phyloP scores from a whole-genome alignment of 2,113 vertebrate species.

The Stictonetta naevosa region DNA sequence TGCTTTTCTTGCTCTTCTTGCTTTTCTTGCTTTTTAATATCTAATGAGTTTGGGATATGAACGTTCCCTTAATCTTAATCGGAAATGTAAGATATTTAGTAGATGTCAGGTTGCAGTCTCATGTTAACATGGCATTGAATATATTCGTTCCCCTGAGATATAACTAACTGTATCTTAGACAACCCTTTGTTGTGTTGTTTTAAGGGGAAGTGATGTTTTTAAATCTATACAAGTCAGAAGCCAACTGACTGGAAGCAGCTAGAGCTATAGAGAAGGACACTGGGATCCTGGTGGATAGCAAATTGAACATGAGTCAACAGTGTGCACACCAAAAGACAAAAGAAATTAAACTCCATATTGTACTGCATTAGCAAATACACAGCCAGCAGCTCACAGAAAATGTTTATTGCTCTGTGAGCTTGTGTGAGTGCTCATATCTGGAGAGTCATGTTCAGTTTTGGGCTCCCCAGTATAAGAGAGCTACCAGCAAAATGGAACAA shows the following conservation, averaged over 20 bases:
- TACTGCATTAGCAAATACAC: not conserved
- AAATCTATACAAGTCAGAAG: accelerated
- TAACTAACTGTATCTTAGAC: not conserved
- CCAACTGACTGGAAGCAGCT: not conserved
- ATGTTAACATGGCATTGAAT: not conserved
- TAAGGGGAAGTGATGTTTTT: not conserved
- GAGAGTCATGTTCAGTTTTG: accelerated
- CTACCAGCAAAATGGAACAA: not conserved
- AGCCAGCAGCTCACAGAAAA: accelerated
- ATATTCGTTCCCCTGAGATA: not conserved
- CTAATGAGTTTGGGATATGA: not conserved
- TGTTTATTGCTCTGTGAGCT: not conserved
- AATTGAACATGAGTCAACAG: not conserved
- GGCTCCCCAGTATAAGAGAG: not conserved
- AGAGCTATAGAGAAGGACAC: not conserved
- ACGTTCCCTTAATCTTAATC: not conserved
- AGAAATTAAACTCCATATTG: not conserved
- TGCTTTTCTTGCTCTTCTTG: too few species aligned
- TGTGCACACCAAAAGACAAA: not conserved
- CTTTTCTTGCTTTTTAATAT: not conserved
- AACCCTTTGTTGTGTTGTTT: not conserved
- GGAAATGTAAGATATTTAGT: not conserved
- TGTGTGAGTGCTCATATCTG: not conserved
- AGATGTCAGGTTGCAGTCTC: not conserved
- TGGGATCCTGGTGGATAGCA: not conserved